Evolutionary conservation across 2,797 vertebrate species (phyloP), one percentile per base, ranked within the genome.

Genomic region (Halcyon chelicuti): DNA sequence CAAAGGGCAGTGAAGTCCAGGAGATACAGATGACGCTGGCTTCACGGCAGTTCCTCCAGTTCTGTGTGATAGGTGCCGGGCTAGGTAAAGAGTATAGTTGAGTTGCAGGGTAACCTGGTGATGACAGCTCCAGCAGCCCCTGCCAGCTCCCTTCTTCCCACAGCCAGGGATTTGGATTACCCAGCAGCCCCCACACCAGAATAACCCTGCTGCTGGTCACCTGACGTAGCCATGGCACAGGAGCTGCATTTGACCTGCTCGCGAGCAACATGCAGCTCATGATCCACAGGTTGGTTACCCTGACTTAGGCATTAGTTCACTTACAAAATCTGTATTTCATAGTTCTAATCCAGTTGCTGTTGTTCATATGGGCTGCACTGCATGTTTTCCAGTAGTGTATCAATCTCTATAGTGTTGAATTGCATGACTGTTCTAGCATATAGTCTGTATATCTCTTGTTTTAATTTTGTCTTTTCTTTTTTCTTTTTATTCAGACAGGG

Each of bases 401-500:
- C 47, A 35, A 42, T 67, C 72, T 95, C 84, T 94, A 23, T 47
- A 93, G 70, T 60, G 66, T 87, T 94, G 76, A 94, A 84, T 61
- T 97, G 76, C 79, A 96, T 96, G 95, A 95, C 57, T 82, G 57
- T 65, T 63, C 35, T 86, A 90, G 71, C 37, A 20, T 35, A 6
- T 57, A 74, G 33, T 70, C 26, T 75, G 42, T 92, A 79, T 5
- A 7, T 75, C 67, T 89, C 62, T 95, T 74, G 76, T 87, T 88
- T 97, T 91, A 97, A 97, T 93, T 79, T 54, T 91, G 80, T 88
- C 33, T 94, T 96, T 78, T 92, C 76, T 97, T 96, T 94, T 90
- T 97, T 97, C 93, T 93, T 94, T 96, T 96, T 96, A 96, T 97
- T 97, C 97, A 99, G 99, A 98, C 98, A 90, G 98, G 99, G 93